These are phyloP conservation scores for Eumacrocentrus americanus DNA, from an alignment of 2,888 invertebrate species.

Conservation along the genomic window DNA sequence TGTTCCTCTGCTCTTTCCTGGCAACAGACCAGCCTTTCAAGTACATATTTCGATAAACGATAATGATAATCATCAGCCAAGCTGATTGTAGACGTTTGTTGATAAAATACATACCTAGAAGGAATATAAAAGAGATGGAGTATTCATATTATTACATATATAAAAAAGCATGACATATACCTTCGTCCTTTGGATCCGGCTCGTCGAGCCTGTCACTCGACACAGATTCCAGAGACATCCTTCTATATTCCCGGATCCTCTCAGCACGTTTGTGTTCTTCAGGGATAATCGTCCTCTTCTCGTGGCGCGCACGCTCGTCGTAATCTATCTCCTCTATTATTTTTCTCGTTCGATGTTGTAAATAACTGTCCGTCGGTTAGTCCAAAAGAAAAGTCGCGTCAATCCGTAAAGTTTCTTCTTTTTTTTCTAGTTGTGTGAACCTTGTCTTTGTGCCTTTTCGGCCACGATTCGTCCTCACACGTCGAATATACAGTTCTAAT, in stretches of 20 bases:
- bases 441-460: conserved; percentile 29
- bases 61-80: not conserved
- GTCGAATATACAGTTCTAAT: conserved; percentile 39
- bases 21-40: too few relatives aligned
- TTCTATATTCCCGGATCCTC: conserved; percentile 35
- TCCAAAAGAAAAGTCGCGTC: conserved; percentile 6
- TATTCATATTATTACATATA: not conserved
- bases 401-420: conserved; percentile 7
- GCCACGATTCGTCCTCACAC: conserved; percentile 36
- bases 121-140: not conserved
- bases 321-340: conserved; percentile 25
- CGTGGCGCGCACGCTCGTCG: conserved; percentile 28
- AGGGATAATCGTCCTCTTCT: conserved; percentile 24
- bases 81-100: not conserved
- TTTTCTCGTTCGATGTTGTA: conserved; percentile 3
- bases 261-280: conserved; percentile 36
- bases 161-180: conserved; percentile 33
- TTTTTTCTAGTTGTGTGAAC: conserved; percentile 1
- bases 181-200: conserved; percentile 45
- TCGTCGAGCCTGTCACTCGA: conserved; percentile 53
- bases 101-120: not conserved
- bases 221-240: conserved; percentile 54
- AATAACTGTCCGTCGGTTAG: not conserved
- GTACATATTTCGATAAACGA: too few relatives aligned
- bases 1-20: too few relatives aligned